A percentile compares a stretch with the other conserved stretches of the same genome.
These are phyloP conservation scores for Mus caroli DNA, from an alignment of 2,797 vertebrate genomes.

Conservation along the genomic window DNA sequence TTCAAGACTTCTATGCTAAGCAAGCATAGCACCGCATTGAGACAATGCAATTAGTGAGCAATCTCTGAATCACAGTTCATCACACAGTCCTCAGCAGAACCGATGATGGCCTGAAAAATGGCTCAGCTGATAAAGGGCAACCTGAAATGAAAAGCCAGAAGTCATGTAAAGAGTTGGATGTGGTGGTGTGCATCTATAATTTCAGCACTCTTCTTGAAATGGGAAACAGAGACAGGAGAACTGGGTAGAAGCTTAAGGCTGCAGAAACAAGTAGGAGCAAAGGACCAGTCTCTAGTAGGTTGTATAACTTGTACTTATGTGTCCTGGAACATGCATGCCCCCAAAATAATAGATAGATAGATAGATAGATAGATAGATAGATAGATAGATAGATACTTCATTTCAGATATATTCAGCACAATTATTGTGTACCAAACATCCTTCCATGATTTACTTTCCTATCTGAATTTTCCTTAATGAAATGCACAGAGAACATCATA, in stretches of 20 bases:
- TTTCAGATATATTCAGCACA: neutral
- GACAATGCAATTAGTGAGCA: slow-evolving; percentile 40
- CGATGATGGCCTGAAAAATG: neutral
- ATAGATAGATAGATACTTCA: neutral
- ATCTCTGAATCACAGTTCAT: slow-evolving; percentile 43
- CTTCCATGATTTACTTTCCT: neutral
- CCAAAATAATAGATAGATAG: neutral
- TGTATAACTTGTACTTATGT: neutral
- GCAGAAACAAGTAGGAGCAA: neutral
- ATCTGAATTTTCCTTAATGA: neutral
- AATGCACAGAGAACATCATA: neutral
- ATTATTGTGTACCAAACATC: neutral
- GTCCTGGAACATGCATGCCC: neutral
- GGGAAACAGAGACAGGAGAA: neutral
- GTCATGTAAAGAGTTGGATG: neutral
- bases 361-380: neutral
- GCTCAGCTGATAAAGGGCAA: neutral
- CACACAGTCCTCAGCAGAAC: slow-evolving; percentile 46
- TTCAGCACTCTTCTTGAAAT: neutral
- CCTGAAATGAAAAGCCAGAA: neutral
- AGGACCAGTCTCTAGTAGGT: neutral
- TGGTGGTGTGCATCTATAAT: neutral
- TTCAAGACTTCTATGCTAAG: slow-evolving; percentile 70
- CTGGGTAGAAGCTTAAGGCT: neutral
- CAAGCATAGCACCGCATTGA: neutral